These are phyloP conservation scores for Polypedilum vanderplanki DNA, from an alignment of 1,140 invertebrate species.

Conservation along the genomic window DNA sequence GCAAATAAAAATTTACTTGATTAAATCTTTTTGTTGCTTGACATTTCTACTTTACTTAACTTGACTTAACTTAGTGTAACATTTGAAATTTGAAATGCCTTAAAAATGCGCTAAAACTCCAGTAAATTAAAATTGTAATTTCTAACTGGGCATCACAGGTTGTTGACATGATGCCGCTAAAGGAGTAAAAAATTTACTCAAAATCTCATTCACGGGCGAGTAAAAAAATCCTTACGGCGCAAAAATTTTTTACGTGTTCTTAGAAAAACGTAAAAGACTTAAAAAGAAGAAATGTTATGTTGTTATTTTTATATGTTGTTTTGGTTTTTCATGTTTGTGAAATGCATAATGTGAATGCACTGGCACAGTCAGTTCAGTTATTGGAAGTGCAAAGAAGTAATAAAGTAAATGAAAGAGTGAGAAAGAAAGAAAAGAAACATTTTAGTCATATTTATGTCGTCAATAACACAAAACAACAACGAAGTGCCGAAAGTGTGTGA, in stretches of 20 bases:
- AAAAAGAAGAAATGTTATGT: background rate
- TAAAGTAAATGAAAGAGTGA: constrained; percentile 12
- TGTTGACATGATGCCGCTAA: background rate
- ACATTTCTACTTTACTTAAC: too few species aligned
- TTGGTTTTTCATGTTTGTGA: background rate
- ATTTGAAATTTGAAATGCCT: too few species aligned
- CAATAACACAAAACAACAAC: background rate
- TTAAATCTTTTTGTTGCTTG: too few species aligned
- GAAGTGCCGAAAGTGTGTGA: constrained; percentile 6
- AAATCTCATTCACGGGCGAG: background rate
- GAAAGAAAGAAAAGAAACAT: background rate
- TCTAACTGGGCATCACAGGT: background rate
- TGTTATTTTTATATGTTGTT: background rate
- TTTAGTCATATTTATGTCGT: constrained; percentile 12
- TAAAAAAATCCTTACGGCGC: background rate
- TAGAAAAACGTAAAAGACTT: background rate
- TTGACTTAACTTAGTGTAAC: too few species aligned
- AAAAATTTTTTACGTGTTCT: background rate
- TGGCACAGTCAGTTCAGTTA: background rate
- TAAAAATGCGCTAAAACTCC: too few species aligned
- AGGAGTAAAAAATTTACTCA: background rate
- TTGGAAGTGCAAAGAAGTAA: background rate
- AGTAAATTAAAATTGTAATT: too few species aligned
- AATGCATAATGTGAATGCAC: background rate
- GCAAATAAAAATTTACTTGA: too few species aligned